A percentile compares a stretch with the other conserved stretches of the same genome.
Evolutionary conservation across 2,888 invertebrate genomes (phyloP).

Genomic region (Watsonalla binaria): DNA sequence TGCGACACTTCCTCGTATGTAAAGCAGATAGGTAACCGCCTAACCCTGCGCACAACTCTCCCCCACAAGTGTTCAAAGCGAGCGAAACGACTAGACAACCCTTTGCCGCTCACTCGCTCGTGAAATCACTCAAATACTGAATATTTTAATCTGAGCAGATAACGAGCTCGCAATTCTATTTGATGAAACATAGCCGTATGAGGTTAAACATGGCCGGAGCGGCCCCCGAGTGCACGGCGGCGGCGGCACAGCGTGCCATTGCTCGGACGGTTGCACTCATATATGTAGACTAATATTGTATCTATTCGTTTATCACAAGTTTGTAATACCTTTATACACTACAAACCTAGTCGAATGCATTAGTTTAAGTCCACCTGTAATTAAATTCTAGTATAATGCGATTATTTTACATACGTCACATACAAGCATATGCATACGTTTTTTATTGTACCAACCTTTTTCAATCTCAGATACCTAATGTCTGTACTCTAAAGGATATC

Average conservation of each 20-base stretch:
- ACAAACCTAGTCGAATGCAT: no score
- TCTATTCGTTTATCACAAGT: background rate
- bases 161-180: slow-evolving; percentile 79
- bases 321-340: no score
- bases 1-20: slow-evolving; percentile 54
- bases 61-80: slow-evolving; percentile 76
- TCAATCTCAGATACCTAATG: no score
- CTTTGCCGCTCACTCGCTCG: slow-evolving; percentile 78
- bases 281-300: background rate
- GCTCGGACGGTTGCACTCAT: background rate
- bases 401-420: no score
- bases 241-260: slow-evolving; percentile 12
- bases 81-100: slow-evolving; percentile 75
- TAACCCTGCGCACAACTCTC: slow-evolving; percentile 45
- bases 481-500: no score
- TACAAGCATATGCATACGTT: no score
- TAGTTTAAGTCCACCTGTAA: no score
- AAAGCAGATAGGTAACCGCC: slow-evolving; percentile 50
- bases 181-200: slow-evolving; percentile 74
- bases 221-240: slow-evolving; percentile 37
- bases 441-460: no score
- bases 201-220: slow-evolving; percentile 56
- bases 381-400: no score
- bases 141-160: slow-evolving; percentile 79
- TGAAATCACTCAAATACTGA: slow-evolving; percentile 80